A percentile compares a stretch with the other conserved stretches of the same genome.
Evolutionary conservation across 1,140 invertebrate genomes (phyloP).

Genomic region (Nylanderia fulva): DNA sequence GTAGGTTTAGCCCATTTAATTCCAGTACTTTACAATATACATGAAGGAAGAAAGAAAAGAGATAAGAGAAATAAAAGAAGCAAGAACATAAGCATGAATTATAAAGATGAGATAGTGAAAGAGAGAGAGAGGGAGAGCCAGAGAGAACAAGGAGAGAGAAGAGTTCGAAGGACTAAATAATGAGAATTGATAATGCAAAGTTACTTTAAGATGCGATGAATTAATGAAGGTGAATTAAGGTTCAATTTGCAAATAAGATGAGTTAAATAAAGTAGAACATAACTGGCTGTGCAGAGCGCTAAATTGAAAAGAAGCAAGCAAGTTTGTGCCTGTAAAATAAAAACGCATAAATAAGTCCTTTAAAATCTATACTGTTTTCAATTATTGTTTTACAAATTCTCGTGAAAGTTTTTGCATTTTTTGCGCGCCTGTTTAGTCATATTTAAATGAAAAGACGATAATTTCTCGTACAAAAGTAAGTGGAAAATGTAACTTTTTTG

Average conservation of each 20-base stretch:
- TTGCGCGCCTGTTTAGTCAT: too few relatives aligned
- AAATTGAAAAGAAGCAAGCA: background rate
- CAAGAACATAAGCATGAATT: constrained; percentile 36
- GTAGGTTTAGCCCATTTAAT: constrained; percentile 43
- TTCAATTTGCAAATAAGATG: constrained; percentile 14
- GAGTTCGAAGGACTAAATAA: constrained; percentile 15
- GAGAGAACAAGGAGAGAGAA: background rate
- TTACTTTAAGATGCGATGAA: constrained; percentile 7
- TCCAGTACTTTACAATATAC: constrained; percentile 32
- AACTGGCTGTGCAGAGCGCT: background rate
- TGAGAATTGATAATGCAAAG: constrained; percentile 24
- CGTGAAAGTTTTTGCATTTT: background rate
- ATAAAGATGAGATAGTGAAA: background rate
- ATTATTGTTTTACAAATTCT: background rate
- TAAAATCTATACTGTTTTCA: background rate
- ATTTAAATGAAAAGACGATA: too few relatives aligned
- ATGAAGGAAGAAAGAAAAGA: background rate
- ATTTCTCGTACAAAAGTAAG: too few relatives aligned
- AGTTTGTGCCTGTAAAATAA: background rate
- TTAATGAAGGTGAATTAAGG: constrained; percentile 28
- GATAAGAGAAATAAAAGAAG: constrained; percentile 1
- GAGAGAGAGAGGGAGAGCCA: background rate
- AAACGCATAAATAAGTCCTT: background rate
- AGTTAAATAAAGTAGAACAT: background rate
- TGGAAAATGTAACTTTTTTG: too few relatives aligned